Evolutionary conservation across 2,888 invertebrate genomes (phyloP).

Genomic region (Entomobrya multifasciata): DNA sequence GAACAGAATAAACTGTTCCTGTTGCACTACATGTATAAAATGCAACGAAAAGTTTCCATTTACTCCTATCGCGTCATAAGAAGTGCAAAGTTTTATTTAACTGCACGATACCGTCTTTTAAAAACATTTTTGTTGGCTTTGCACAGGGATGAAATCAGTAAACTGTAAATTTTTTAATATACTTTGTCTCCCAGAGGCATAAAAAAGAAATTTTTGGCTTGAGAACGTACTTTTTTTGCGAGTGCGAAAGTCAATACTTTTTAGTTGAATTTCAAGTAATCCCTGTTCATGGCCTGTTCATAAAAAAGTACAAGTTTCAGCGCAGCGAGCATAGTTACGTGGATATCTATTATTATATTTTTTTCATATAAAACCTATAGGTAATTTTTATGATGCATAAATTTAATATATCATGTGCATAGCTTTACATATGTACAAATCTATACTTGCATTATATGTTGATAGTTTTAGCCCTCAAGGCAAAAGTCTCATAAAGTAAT

Average conservation of each 20-base stretch:
- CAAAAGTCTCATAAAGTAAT: conserved; percentile 7
- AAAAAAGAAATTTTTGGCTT: conserved; percentile 42
- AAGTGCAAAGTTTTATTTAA: background rate
- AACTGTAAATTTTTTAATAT: conserved; percentile 59
- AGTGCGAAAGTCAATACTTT: background rate
- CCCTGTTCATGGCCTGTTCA: background rate
- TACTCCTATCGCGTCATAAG: background rate
- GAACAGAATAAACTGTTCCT: too few species aligned
- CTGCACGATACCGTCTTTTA: conserved; percentile 38
- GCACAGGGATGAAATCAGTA: conserved; percentile 45
- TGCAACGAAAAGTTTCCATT: conserved; percentile 19
- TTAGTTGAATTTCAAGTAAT: background rate
- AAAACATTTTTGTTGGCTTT: conserved; percentile 28
- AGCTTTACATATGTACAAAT: too few species aligned
- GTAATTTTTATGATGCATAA: background rate
- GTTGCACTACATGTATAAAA: too few species aligned
- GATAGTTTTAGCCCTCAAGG: background rate
- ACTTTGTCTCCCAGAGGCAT: conserved; percentile 39
- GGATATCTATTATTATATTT: too few species aligned
- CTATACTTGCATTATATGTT: too few species aligned
- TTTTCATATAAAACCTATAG: too few species aligned
- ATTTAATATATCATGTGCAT: too few species aligned
- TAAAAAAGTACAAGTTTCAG: too few species aligned
- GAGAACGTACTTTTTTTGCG: background rate
- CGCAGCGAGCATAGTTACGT: too few species aligned